A percentile compares a stretch with the other conserved stretches of the same genome.
Conservation (phyloP, 2,113 vertebrate genomes). For the Corythornis cristatus region DNA sequence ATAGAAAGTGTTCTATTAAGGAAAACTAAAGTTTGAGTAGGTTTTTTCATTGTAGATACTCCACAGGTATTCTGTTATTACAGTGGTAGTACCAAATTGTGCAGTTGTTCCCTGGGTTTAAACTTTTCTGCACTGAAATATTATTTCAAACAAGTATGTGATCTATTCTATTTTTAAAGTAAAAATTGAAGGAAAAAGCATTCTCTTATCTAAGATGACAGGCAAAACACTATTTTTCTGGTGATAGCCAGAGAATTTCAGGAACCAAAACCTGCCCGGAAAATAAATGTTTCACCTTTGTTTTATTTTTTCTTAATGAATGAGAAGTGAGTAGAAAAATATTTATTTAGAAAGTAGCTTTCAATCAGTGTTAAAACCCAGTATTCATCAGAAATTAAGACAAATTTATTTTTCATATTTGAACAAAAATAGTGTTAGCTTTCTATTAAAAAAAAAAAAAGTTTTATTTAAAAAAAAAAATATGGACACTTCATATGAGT, state of each 20-base stretch:
- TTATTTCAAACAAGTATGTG: not conserved
- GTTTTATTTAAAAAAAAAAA: not conserved
- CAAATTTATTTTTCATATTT: too few species aligned
- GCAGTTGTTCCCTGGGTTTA: not conserved
- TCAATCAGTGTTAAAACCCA: not conserved
- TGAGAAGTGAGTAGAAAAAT: not conserved
- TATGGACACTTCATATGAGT: not conserved
- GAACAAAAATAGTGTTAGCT: not conserved
- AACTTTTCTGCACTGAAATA: not conserved
- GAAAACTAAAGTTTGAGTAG: not conserved
- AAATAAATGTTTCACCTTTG: not conserved
- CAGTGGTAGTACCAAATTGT: not conserved
- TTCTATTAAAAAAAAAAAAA: not conserved
- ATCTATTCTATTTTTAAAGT: not conserved
- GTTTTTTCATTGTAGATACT: not conserved
- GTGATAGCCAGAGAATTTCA: not conserved
- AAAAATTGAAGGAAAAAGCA: not conserved
- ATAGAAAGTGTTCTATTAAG: not conserved
- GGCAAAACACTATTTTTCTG: not conserved
- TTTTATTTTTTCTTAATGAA: not conserved
- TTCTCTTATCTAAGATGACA: not conserved
- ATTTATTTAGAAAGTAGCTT: not conserved
- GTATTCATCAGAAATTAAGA: not conserved
- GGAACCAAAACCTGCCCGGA: not conserved
- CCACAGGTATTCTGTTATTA: not conserved